phyloP scores from a whole-genome alignment of 2,888 invertebrate genomes.

The Gastrophysa polygoni region DNA sequence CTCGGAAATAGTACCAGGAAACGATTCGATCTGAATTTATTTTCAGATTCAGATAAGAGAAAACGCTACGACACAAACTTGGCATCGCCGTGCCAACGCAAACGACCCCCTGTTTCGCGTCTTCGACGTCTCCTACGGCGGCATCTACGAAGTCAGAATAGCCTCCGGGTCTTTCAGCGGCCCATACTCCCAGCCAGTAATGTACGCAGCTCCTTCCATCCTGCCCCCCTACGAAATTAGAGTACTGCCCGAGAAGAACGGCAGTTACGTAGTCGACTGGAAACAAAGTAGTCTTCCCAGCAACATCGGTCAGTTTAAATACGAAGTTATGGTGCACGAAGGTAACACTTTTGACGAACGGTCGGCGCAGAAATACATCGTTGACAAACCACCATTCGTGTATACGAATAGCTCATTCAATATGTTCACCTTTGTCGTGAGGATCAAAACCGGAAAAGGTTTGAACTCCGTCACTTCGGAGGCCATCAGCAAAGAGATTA shows the following conservation, averaged over 20 bases:
- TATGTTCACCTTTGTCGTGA: constrained; percentile 68
- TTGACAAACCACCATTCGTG: constrained; percentile 64
- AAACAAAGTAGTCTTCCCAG: constrained; percentile 58
- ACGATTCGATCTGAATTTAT: constrained; percentile 15
- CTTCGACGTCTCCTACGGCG: constrained; percentile 61
- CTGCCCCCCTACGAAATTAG: constrained; percentile 69
- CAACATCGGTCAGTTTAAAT: constrained; percentile 57
- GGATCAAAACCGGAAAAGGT: constrained; percentile 65
- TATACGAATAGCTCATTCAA: constrained; percentile 62
- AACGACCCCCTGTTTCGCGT: constrained; percentile 48
- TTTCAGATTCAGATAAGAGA: constrained; percentile 54
- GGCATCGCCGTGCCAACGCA: constrained; percentile 41
- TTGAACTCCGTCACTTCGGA: constrained; percentile 69
- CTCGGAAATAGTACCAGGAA: too few relatives aligned
- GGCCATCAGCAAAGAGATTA: constrained; percentile 55
- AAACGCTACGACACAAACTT: constrained; percentile 56
- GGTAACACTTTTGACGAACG: constrained; percentile 61
- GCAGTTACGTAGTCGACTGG: constrained; percentile 72
- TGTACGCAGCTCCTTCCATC: constrained; percentile 64
- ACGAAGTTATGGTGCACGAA: constrained; percentile 70
- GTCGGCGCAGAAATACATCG: constrained; percentile 59
- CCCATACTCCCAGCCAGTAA: constrained; percentile 59
- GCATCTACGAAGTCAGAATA: constrained; percentile 61
- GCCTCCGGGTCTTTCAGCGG: constrained; percentile 59
- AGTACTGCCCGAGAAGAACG: constrained; percentile 65